These are phyloP conservation scores for Syngnathus typhle DNA, from an alignment of 2,113 vertebrate species.

Conservation along the genomic window DNA sequence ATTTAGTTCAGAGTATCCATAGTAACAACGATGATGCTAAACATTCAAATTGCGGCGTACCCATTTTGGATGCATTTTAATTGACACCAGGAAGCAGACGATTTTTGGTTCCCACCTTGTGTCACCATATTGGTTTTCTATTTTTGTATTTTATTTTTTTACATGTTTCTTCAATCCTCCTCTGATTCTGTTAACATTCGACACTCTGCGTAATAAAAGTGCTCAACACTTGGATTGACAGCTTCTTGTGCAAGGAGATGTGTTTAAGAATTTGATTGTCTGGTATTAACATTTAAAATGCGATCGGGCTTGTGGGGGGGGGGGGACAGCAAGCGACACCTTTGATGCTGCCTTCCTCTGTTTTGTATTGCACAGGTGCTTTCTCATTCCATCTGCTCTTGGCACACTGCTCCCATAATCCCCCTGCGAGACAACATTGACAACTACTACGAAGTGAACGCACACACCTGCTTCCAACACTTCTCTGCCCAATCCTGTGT, in stretches of 20 bases:
- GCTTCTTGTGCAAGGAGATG: background rate
- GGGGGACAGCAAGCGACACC: background rate
- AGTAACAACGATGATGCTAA: constrained; percentile 26
- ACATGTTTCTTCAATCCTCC: constrained; percentile 65
- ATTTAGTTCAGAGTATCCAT: constrained; percentile 44
- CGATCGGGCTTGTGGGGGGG: background rate
- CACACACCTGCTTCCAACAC: no score
- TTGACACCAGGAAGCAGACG: constrained; percentile 52
- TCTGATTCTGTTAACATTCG: constrained; percentile 70
- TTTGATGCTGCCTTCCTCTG: background rate
- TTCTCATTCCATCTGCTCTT: constrained; percentile 6
- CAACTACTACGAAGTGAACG: background rate
- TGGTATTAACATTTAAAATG: background rate
- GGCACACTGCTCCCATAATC: background rate
- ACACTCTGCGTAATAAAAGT: constrained; percentile 71
- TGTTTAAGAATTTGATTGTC: constrained; percentile 2
- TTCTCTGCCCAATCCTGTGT: background rate
- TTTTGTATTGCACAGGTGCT: background rate
- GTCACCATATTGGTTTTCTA: constrained; percentile 69
- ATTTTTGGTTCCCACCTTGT: constrained; percentile 24
- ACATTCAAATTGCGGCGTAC: constrained; percentile 53
- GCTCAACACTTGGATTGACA: constrained; percentile 53
- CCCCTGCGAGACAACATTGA: background rate
- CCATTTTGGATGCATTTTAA: constrained; percentile 56
- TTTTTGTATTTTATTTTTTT: constrained; percentile 78